A percentile compares a stretch with the other conserved stretches of the same genome.
Evolutionary conservation across 53 echinoderm and acorn worm genomes (phyloP).

Genomic region (Crossaster papposus): DNA sequence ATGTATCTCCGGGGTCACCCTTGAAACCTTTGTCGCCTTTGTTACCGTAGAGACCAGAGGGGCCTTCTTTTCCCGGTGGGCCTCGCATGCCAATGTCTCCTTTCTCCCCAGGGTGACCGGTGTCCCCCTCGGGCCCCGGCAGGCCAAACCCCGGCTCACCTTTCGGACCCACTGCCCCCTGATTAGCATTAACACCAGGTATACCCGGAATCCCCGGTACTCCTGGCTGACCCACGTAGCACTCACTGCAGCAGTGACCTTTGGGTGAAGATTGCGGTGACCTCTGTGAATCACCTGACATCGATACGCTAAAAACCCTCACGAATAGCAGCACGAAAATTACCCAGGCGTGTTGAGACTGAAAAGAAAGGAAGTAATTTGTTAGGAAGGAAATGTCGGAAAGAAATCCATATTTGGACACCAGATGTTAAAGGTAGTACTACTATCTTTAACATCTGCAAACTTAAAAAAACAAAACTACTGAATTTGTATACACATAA

Average conservation of each 20-base stretch:
- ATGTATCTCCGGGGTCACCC: neutral
- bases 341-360: too few species aligned
- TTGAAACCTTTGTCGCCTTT: neutral
- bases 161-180: neutral
- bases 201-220: neutral
- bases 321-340: too few species aligned
- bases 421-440: too few species aligned
- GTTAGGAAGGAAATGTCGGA: too few species aligned
- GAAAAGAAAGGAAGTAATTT: too few species aligned
- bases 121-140: neutral
- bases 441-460: too few species aligned
- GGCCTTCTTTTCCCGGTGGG: neutral
- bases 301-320: too few species aligned
- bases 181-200: neutral
- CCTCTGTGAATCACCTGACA: neutral
- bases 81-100: neutral
- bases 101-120: neutral
- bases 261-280: neutral
- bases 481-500: too few species aligned
- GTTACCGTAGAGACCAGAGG: neutral
- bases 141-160: neutral
- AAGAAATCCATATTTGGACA: too few species aligned
- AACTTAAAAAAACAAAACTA: too few species aligned
- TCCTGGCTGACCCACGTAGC: neutral
- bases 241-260: neutral